Conservation (phyloP, 2,888 invertebrate genomes). For the Agrochola macilenta region DNA sequence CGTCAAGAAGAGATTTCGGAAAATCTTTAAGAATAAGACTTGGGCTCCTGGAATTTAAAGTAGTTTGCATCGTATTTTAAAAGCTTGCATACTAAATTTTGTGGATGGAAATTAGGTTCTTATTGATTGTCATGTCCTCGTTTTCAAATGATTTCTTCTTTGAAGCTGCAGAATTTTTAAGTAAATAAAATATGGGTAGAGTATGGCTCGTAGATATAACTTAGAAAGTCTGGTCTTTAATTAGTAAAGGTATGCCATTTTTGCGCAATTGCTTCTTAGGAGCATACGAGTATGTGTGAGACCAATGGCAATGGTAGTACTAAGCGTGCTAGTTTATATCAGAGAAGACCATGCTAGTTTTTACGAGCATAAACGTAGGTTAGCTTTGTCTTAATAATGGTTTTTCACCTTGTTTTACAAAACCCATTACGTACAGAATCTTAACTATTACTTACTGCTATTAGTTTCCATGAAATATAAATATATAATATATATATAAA, state of each 20-base stretch:
- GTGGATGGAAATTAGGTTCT: background rate
- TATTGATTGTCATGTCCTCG: background rate
- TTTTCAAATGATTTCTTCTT: background rate
- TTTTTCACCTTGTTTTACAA: background rate
- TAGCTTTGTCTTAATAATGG: background rate
- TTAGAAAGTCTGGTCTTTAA: background rate
- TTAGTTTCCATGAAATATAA: slow-evolving; percentile 25
- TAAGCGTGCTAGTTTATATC: background rate
- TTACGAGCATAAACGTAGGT: background rate
- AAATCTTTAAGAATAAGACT: slow-evolving; percentile 49
- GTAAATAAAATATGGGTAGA: no score
- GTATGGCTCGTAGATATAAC: background rate
- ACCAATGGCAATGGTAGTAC: background rate
- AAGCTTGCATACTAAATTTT: slow-evolving; percentile 21
- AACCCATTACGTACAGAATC: background rate
- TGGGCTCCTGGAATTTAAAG: slow-evolving; percentile 46
- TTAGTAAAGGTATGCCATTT: background rate
- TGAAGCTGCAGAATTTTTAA: background rate
- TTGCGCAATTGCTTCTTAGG: background rate
- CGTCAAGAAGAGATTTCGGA: slow-evolving; percentile 71
- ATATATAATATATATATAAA: no score
- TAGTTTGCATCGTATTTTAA: slow-evolving; percentile 38
- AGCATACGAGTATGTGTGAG: background rate
- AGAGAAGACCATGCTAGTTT: background rate
- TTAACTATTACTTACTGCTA: slow-evolving; percentile 9